These are phyloP conservation scores for Pachydiplax longipennis DNA, from an alignment of 2,888 invertebrate genomes.

Conservation along the genomic window DNA sequence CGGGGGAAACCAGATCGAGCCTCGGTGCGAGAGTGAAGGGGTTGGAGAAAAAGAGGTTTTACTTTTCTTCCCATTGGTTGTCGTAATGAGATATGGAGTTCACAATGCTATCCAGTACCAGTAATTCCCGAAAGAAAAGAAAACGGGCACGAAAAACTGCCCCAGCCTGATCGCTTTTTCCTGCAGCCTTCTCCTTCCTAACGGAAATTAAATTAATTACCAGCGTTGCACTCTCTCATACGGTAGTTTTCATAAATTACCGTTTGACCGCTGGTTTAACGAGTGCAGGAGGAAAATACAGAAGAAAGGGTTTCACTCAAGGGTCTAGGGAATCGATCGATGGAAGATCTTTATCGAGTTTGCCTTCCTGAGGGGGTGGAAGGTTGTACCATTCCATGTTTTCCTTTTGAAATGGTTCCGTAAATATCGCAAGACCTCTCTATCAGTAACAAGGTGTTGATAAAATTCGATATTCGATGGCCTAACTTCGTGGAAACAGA, in stretches of 20 bases:
- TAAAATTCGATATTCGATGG: too few species aligned
- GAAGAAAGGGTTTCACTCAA: too few species aligned
- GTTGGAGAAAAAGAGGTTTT: background rate
- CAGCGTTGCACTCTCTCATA: background rate
- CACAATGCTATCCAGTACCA: background rate
- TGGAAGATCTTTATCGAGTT: too few species aligned
- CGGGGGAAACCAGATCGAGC: constrained; percentile 34
- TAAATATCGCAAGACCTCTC: too few species aligned
- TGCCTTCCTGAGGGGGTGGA: too few species aligned
- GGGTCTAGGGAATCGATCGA: too few species aligned
- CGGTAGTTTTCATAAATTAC: background rate
- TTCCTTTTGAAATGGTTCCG: too few species aligned
- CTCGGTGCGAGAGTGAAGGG: constrained; percentile 13
- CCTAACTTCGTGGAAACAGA: too few species aligned
- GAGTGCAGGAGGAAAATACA: too few species aligned
- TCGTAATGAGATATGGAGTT: background rate
- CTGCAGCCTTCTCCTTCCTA: background rate
- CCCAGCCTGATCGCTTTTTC: background rate
- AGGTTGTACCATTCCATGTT: too few species aligned
- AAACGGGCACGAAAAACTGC: background rate
- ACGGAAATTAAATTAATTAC: background rate
- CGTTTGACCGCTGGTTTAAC: background rate
- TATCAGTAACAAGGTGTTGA: too few species aligned
- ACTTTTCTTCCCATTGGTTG: background rate
- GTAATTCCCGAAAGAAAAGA: background rate